These are phyloP conservation scores for Microtus oregoni DNA, from an alignment of 2,113 vertebrate genomes.

Conservation along the genomic window DNA sequence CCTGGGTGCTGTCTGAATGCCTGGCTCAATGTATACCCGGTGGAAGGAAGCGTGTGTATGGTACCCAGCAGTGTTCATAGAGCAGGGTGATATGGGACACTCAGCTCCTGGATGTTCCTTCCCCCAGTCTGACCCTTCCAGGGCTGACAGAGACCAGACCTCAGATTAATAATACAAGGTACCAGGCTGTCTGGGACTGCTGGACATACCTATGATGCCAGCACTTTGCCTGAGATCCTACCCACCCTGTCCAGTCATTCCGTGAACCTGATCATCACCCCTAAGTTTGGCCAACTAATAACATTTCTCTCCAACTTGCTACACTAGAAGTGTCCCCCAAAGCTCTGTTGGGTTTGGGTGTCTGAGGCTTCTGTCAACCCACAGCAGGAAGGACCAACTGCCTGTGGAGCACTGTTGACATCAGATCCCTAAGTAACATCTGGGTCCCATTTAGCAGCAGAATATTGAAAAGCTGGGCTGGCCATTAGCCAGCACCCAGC, in stretches of 20 bases:
- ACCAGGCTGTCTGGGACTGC: background rate
- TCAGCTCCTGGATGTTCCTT: background rate
- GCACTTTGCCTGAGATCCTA: background rate
- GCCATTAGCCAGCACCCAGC: background rate
- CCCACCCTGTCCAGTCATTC: background rate
- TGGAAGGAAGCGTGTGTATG: background rate
- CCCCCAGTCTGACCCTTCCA: background rate
- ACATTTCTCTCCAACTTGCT: background rate
- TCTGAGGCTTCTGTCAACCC: background rate
- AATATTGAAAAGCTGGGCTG: slow-evolving; percentile 71
- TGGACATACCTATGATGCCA: background rate
- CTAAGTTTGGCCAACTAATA: background rate
- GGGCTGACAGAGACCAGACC: background rate
- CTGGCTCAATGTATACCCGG: background rate
- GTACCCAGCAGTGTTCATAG: background rate
- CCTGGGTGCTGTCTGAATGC: background rate
- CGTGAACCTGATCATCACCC: background rate
- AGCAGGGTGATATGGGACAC: background rate
- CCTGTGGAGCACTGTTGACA: slow-evolving; percentile 78
- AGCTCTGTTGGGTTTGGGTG: background rate
- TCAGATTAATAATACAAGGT: background rate
- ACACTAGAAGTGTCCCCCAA: background rate
- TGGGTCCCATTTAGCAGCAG: slow-evolving; percentile 84
- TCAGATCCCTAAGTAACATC: slow-evolving; percentile 86
- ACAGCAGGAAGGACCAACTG: slow-evolving; percentile 23